Evolutionary conservation across 53 echinoderm and acorn worm species (phyloP), one percentile per base, ranked within the genome.

Genomic region (Paracentrotus lividus): DNA sequence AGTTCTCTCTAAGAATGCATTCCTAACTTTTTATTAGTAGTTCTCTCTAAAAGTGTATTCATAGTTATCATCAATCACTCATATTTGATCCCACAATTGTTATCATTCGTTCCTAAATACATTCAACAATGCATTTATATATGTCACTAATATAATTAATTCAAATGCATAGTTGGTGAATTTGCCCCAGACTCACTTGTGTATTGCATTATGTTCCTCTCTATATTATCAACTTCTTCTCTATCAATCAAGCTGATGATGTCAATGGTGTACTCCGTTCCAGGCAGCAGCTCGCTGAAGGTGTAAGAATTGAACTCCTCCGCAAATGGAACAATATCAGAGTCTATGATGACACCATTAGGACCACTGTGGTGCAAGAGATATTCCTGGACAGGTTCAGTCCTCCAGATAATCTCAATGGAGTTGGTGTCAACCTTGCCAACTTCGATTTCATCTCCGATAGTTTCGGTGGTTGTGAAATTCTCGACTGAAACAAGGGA

Each of bases 401-500:
- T 78, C 3, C 58, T 77, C 92, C 92, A 92, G 56, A 78, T 43
- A 44, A 92, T 57, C 56, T 92, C 92, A 21, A 92, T 81, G 8
- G 56, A 78, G 81, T 36, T 78, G n/a, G 92, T 5, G 8, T 13
- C 27, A 0, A 92, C 27, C 42, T 10, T 78, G 92, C 77, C 81
- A 81, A 92, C 26, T 13, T 77, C 53, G 21, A 92, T 2, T 2
- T 40, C 15, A 24, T 42, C 10, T 0, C 14, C 2, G 5, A n/a
- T 13, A 1, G 81, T 21, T 4, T 8, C 2, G 52, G 1, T 52
- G 18, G 92, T 92, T 10, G 81, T 92, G 81, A 92, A 92, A 77
- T 78, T 92, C 40, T 38, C 6, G 2, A 42, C 92, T 92, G 81
- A 13, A 58, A n/a, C 4, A 49, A 52, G 57, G 58, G 27, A 2